Evolutionary conservation across 64 coral and sea anemone species (phyloP), one percentile per base, ranked within the genome.

Genomic region (Montipora efflorescens): DNA sequence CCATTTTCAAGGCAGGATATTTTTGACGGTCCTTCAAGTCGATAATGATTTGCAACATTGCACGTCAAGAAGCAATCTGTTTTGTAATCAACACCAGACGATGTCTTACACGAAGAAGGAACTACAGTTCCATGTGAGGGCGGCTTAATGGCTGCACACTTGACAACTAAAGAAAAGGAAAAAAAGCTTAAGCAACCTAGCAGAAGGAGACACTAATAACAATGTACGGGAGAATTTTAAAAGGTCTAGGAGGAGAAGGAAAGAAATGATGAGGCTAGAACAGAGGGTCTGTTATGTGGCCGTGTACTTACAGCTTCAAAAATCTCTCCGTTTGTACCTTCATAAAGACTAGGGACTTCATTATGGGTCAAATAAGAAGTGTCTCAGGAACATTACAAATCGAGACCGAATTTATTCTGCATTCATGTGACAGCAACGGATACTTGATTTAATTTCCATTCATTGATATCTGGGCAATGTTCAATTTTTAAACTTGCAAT

Each of bases 11-110:
- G 80, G 76, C 92, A 93, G 4, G 77, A 76, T 7, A 78, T 67
- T 8, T 66, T 28, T 48, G 20, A 18, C 28, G 84, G n/a, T 14
- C 92, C 92, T 53, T 76, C 47, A 1, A 71, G 85, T 61, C 15
- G 59, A 67, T 72, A 97, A n/a, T 89, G 92, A 45, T 48, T 66
- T 67, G 68, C 78, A 5, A 46, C 52, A 58, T 81, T 61, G 53
- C 95, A 97, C 6, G 47, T 53, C 59, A 94, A 92, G 10, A 64
- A 59, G 87, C 95, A 97, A 18, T 68, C 49, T 4, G 83, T 77
- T 64, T 85, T 79, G 69, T 85, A 97, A 25, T 51, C 66, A 0
- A 97, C 83, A 76, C 90, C 47, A 5, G 81, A 25, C 8, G 11
- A 14, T 20, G 50, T n/a, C 14, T 84, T 69, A 61, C 87, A 94